Conservation (phyloP, 2,888 invertebrate genomes). For the Teleogryllus oceanicus region DNA sequence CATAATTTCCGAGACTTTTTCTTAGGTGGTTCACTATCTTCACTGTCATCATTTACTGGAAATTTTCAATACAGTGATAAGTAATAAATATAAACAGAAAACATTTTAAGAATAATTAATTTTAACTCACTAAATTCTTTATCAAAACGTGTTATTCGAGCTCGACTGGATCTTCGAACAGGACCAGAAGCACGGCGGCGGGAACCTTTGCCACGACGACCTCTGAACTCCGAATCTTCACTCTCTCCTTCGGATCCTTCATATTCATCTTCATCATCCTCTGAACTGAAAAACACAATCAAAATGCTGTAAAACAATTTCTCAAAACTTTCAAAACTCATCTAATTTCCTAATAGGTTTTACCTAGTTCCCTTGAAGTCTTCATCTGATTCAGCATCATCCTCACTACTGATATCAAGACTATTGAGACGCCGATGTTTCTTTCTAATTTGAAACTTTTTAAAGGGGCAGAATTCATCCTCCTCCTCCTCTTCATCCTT, state of each 20-base stretch:
- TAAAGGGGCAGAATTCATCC: constrained; percentile 37
- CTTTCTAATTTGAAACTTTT: constrained; percentile 50
- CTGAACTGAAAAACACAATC: constrained; percentile 42
- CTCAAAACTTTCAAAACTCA: constrained; percentile 25
- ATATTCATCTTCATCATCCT: constrained; percentile 57
- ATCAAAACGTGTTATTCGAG: constrained; percentile 53
- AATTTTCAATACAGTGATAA: background rate
- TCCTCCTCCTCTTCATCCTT: constrained; percentile 38
- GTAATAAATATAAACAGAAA: constrained; percentile 1
- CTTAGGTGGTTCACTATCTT: constrained; percentile 56
- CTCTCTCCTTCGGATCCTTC: constrained; percentile 54
- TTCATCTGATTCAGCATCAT: constrained; percentile 80
- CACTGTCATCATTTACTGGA: constrained; percentile 53
- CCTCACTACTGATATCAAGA: constrained; percentile 73
- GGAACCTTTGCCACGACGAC: constrained; percentile 48
- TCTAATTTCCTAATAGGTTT: constrained; percentile 31
- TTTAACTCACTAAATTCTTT: constrained; percentile 55
- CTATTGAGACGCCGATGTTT: constrained; percentile 75
- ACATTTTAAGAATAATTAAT: constrained; percentile 23
- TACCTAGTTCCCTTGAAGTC: constrained; percentile 84
- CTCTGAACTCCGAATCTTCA: constrained; percentile 51
- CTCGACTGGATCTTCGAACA: constrained; percentile 55
- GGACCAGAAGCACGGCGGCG: constrained; percentile 49
- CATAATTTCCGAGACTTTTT: constrained; percentile 59
- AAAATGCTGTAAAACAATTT: background rate